These are phyloP conservation scores for Dendropsophus ebraccatus DNA, from an alignment of 2,113 vertebrate species.

Conservation along the genomic window DNA sequence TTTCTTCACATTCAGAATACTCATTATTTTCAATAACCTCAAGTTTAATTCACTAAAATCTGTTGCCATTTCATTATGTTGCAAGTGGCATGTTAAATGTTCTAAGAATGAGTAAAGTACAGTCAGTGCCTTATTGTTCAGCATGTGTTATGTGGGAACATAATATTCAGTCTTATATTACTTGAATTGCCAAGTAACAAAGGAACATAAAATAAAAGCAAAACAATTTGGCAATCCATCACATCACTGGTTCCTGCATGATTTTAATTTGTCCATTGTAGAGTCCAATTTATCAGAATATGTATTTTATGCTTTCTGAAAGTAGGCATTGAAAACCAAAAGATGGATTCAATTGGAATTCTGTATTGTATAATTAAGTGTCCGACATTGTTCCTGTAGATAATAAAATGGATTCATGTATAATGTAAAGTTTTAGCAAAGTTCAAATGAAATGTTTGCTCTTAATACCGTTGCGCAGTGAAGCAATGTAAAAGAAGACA, in stretches of 20 bases:
- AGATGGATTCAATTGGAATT: background rate
- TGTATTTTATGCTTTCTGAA: background rate
- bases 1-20: background rate
- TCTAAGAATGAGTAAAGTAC: conserved; percentile 32
- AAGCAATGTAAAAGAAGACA: conserved; percentile 20
- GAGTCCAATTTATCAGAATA: background rate
- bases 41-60: background rate
- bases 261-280: conserved; percentile 32
- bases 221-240: conserved; percentile 35
- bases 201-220: conserved; percentile 19
- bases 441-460: background rate
- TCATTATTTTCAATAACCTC: background rate
- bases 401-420: conserved; percentile 14
- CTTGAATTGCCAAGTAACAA: conserved; percentile 15
- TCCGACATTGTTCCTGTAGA: background rate
- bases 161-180: conserved; percentile 28
- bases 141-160: conserved; percentile 48
- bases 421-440: conserved; percentile 28
- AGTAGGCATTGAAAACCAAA: background rate
- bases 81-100: conserved; percentile 19
- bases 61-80: background rate
- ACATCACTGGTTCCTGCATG: conserved; percentile 19
- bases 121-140: conserved; percentile 27
- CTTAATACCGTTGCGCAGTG: background rate
- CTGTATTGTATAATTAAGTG: background rate